Percentiles rank a stretch among this genome's conserved stretches.
phyloP scores from a whole-genome alignment of 2,888 invertebrate genomes.

The Mactromeris polynyma region DNA sequence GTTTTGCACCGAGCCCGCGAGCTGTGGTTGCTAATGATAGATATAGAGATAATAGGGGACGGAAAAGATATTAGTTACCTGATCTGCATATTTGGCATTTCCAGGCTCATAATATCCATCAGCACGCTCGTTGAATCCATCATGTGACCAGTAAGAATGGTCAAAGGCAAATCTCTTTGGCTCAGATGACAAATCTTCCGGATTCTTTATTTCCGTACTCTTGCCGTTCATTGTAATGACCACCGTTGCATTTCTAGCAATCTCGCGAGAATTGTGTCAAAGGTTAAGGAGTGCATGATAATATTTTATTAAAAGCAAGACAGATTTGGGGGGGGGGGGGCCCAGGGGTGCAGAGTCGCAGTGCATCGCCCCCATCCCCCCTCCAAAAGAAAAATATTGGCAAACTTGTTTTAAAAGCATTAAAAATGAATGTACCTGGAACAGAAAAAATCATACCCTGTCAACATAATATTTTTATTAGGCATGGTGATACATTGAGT shows the following conservation, averaged over 20 bases:
- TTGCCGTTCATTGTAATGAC: conserved; percentile 84
- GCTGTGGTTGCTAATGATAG: too few relatives aligned
- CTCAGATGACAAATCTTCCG: conserved; percentile 77
- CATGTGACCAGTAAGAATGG: conserved; percentile 86
- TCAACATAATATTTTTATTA: too few relatives aligned
- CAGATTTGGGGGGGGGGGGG: too few relatives aligned
- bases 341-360: too few relatives aligned
- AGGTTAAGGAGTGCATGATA: conserved; percentile 68
- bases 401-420: too few relatives aligned
- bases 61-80: conserved; percentile 72
- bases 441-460: too few relatives aligned
- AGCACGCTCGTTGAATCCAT: conserved; percentile 79
- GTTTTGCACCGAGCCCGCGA: too few relatives aligned
- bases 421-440: too few relatives aligned
- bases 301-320: not conserved
- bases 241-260: conserved; percentile 79
- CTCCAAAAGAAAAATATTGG: too few relatives aligned
- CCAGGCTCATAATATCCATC: conserved; percentile 83
- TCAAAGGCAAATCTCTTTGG: conserved; percentile 84
- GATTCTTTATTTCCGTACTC: conserved; percentile 83
- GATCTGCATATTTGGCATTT: conserved; percentile 83
- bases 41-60: too few relatives aligned
- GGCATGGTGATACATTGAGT: too few relatives aligned
- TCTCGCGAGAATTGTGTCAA: conserved; percentile 83
- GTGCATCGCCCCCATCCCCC: too few relatives aligned